Evolutionary conservation across 2,797 vertebrate species (phyloP).

Genomic region (Pseudotriccus pelzelni): DNA sequence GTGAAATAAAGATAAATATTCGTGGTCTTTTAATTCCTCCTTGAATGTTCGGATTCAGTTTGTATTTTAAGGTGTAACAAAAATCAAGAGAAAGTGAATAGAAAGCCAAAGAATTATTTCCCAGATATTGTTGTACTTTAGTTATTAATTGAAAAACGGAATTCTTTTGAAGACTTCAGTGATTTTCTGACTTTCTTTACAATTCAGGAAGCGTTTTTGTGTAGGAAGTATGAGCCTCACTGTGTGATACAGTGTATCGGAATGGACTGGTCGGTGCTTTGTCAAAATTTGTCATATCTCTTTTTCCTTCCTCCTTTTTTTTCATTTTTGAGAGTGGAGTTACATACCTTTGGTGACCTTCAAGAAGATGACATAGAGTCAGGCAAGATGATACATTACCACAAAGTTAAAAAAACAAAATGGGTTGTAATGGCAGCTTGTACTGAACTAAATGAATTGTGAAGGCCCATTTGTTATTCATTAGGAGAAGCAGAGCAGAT

Average conservation of each 20-base stretch:
- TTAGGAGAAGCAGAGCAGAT: conserved; percentile 72
- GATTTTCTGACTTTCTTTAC: conserved; percentile 3
- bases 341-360: conserved; percentile 73
- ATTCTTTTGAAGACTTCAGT: neutral
- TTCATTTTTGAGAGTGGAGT: conserved; percentile 28
- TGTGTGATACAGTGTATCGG: neutral
- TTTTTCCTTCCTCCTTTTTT: conserved; percentile 44
- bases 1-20: conserved; percentile 76
- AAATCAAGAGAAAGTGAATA: neutral
- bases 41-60: neutral
- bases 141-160: neutral
- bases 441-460: conserved; percentile 64
- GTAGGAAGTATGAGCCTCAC: neutral
- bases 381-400: conserved; percentile 76
- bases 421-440: conserved; percentile 72
- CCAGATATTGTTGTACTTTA: neutral
- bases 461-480: conserved; percentile 80
- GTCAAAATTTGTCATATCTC: conserved; percentile 48
- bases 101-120: neutral
- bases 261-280: neutral
- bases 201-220: neutral
- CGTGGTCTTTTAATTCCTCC: neutral
- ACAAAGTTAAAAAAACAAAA: conserved; percentile 67
- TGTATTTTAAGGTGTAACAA: neutral
- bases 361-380: conserved; percentile 69